These are phyloP conservation scores for Parapristionchus giblindavisi DNA, from an alignment of 2,888 invertebrate species.

Conservation along the genomic window DNA sequence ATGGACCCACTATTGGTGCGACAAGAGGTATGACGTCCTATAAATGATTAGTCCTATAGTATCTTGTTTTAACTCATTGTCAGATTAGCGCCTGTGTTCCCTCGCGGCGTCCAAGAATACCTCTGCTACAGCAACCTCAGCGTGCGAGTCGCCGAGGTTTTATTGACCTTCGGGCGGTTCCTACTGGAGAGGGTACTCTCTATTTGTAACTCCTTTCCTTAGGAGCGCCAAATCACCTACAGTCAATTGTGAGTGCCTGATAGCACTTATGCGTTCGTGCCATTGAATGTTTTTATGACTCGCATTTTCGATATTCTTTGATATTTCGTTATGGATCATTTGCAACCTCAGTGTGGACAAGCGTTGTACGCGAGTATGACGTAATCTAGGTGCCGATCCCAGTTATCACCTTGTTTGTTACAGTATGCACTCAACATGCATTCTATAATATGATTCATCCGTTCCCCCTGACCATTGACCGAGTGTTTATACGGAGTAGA, in stretches of 20 bases:
- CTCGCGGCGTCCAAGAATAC: no score
- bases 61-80: no score
- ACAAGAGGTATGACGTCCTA: no score
- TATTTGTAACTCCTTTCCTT: neutral
- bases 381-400: neutral
- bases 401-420: neutral
- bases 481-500: neutral
- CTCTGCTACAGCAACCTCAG: no score
- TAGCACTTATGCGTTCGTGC: neutral
- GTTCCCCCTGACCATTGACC: neutral
- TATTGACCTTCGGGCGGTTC: neutral
- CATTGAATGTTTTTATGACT: neutral
- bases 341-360: neutral
- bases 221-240: neutral
- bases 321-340: neutral
- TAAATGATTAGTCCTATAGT: no score
- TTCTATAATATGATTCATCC: neutral
- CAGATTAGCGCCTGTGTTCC: no score
- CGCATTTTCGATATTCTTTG: neutral
- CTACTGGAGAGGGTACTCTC: no score
- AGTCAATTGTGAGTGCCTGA: neutral
- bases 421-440: neutral
- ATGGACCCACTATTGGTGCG: no score
- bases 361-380: neutral
- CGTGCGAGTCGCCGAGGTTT: neutral